Evolutionary conservation across 1,140 invertebrate genomes (phyloP), one percentile per base, ranked within the genome.

Genomic region (Sminthurides bifidus): DNA sequence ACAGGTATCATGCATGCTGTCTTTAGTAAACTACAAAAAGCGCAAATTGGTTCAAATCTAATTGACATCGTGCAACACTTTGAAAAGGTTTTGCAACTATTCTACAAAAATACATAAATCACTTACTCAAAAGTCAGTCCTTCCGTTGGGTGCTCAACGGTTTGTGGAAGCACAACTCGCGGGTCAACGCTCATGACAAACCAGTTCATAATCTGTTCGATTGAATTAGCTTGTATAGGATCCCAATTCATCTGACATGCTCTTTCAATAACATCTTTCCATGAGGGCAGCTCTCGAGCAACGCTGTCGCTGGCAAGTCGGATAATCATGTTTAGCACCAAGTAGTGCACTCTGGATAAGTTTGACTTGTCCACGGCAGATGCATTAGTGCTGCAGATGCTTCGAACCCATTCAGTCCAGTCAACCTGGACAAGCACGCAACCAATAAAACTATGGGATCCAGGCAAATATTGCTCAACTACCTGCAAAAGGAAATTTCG

Each of bases 171-270:
- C 30, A 86, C 76, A 58, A 84, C 81, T 52, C 75, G 71, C 0
- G 83, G 79, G 71, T 88, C 83, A 68, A 80, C 82, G 44, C 79
- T 81, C 75, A 81, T 82, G 2, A 86, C 77, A 58, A 84, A 82
- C 83, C 83, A 87, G 65, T 83, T 83, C 50, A 84, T 74, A 19
- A 84, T 74, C 49, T 79, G 75, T 65, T 85, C 81, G 59, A 81
- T 80, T 24, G 75, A 75, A 10, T 70, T 68, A n/a, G 78, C 77
- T 56, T 83, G 82, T 6, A 87, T 70, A 30, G 79, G 67, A 56
- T 79, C 73, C 85, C 85, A 88, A 1, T 80, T 73, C 68, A 82
- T 83, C 50, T 72, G 74, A 64, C 82, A 77, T 8, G 81, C 77
- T 59, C 80, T 77, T 21, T 75, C 69, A 3, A 87, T 70, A 24